Base-by-base conservation (phyloP, 2,797 vertebrate species). In the Oophaga sylvatica region DNA sequence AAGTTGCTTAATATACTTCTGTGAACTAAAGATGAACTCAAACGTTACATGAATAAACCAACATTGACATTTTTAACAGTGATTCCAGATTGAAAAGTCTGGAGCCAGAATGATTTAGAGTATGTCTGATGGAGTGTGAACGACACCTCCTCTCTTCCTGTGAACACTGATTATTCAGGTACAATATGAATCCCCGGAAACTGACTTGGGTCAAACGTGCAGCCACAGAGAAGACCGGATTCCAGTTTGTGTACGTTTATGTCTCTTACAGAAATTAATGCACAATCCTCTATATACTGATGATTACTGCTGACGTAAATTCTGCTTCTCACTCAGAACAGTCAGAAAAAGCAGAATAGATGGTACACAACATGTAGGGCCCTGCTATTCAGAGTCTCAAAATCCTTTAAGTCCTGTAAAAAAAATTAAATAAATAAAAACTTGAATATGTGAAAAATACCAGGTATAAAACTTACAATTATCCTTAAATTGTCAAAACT, bases 171-270 rank as follows among this genome's bases (percentile, higher is more conserved):
- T 65, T n/a, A 56, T 59, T n/a, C 53, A 80, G 60, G 48, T 26
- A 76, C n/a, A 65, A 5, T 80, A 26, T 87, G 87, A 75, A 41
- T 84, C 19, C 8, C 75, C 63, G 22, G 45, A 84, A 31, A 35
- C 80, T 87, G 86, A 90, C 84, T 80, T 71, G 11, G 87, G 87
- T 80, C 70, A 70, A 73, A 86, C 77, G 85, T 71, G 26, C 63
- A 19, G 78, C 9, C 48, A 65, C 22, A 73, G 17, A 73, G 53
- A 20, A 13, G 45, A 11, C 73, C 53, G 41, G 20, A 48, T 0
- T 53, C 3, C 41, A 48, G 10, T 75, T 12, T 22, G 35, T 48
- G 70, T 31, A 45, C 2, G 4, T 71, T 31, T 17, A 3, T 41
- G 68, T 20, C 17, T 41, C 31, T 35, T 71, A 41, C 31, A 19